Conservation (phyloP, 2,888 invertebrate genomes). For the Boloria euphrosyne region DNA sequence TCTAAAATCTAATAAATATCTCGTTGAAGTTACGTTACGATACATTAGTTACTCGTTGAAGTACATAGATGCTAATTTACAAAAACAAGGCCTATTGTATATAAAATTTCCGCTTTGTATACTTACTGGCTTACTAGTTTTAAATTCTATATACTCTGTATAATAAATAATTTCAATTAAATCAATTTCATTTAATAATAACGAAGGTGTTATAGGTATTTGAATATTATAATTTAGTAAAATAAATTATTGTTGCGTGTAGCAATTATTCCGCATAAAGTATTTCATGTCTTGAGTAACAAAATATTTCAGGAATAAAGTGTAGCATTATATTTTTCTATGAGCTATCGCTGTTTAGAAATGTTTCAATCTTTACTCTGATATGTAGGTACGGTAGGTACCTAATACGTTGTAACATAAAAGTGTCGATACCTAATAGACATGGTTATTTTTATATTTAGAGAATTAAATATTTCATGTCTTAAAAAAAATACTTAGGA, state of each 20-base stretch:
- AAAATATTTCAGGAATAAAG: constrained; percentile 17
- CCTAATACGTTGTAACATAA: not conserved
- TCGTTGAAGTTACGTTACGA: not conserved
- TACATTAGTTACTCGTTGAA: not conserved
- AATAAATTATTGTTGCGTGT: constrained; percentile 12
- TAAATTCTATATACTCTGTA: not conserved
- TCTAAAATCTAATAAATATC: not conserved
- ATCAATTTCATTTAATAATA: constrained; percentile 21
- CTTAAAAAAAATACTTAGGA: too few species aligned
- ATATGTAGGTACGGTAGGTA: too few species aligned
- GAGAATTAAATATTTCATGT: too few species aligned
- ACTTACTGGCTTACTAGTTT: constrained; percentile 3
- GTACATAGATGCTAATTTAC: not conserved
- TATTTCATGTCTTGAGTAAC: constrained; percentile 13
- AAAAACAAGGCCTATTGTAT: not conserved
- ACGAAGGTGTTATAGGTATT: constrained; percentile 12
- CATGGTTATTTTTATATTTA: too few species aligned
- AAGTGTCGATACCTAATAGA: not conserved
- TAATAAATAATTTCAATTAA: constrained; percentile 23
- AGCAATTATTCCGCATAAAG: constrained; percentile 12
- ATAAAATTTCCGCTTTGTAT: not conserved
- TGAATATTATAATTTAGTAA: constrained; percentile 19
- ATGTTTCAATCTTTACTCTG: not conserved
- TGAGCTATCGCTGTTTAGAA: constrained; percentile 10
- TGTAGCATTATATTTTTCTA: constrained; percentile 2